These are phyloP conservation scores for Chionomys nivalis DNA, from an alignment of 2,113 vertebrate species.

Conservation along the genomic window DNA sequence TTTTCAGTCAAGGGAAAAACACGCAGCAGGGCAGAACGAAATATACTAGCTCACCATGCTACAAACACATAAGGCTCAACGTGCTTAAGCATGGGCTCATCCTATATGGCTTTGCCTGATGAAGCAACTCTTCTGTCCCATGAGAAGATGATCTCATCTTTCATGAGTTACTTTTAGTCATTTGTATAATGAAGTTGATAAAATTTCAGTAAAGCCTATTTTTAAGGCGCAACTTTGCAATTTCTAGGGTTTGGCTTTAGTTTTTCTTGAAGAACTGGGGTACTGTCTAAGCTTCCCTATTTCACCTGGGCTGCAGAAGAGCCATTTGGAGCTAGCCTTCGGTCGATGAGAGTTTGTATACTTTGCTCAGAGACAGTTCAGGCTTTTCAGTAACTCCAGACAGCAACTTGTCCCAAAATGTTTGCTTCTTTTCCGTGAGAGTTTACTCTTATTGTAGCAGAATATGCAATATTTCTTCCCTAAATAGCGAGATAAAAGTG, in stretches of 20 bases:
- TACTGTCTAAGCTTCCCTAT: neutral
- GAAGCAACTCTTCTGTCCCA: neutral
- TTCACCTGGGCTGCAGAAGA: neutral
- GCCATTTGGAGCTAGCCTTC: neutral
- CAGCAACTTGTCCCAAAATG: constrained; percentile 1
- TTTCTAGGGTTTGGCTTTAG: constrained; percentile 12
- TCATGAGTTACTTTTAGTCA: neutral
- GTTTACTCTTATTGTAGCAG: constrained; percentile 54
- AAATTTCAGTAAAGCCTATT: neutral
- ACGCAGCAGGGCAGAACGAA: neutral
- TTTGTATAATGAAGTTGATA: neutral
- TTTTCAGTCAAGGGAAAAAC: neutral
- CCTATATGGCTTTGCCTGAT: neutral
- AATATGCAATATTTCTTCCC: constrained; percentile 44
- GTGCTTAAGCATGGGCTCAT: neutral
- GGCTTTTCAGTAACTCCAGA: constrained; percentile 19
- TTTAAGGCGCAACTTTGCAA: neutral
- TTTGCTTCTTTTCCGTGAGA: constrained; percentile 24
- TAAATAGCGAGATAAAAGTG: constrained; percentile 58
- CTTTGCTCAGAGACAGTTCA: constrained; percentile 34
- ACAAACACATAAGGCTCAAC: neutral
- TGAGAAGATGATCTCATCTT: neutral
- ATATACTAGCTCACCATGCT: too few relatives aligned
- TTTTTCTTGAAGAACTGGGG: neutral
- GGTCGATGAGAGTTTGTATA: neutral